A percentile compares a stretch with the other conserved stretches of the same genome.
Evolutionary conservation across 2,888 invertebrate species (phyloP).

Genomic region (Pemphredon lugubris): DNA sequence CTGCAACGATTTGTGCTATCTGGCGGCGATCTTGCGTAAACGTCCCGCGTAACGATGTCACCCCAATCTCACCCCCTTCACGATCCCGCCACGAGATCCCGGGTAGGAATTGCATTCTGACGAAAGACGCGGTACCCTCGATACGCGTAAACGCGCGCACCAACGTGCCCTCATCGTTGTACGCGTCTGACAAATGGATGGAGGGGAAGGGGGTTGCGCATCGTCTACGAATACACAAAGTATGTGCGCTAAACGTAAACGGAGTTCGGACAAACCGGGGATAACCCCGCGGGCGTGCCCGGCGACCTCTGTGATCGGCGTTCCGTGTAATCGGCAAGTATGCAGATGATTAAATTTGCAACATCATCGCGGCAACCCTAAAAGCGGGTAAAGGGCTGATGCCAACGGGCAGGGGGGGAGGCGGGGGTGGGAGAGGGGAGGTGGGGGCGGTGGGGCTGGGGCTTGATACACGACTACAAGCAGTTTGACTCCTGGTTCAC

Average conservation of each 20-base stretch:
- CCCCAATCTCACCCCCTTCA: too few relatives aligned
- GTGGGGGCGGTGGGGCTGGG: constrained; percentile 12
- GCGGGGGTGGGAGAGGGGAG: constrained; percentile 20
- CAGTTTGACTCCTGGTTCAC: constrained; percentile 74
- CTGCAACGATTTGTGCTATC: too few relatives aligned
- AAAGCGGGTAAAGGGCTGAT: constrained; percentile 71
- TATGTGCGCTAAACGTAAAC: constrained; percentile 66
- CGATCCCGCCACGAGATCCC: too few relatives aligned
- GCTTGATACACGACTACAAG: constrained; percentile 41
- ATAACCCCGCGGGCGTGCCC: constrained; percentile 59
- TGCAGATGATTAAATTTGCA: constrained; percentile 82
- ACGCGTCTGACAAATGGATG: too few relatives aligned
- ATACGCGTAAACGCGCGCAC: too few relatives aligned
- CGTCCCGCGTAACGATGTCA: too few relatives aligned
- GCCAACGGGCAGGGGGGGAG: constrained; percentile 22
- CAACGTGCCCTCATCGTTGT: too few relatives aligned
- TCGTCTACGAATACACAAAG: constrained; percentile 59
- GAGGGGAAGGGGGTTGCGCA: too few relatives aligned
- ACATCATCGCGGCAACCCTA: constrained; percentile 80
- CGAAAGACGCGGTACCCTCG: too few relatives aligned
- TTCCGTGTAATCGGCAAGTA: constrained; percentile 81
- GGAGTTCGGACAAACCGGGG: constrained; percentile 60
- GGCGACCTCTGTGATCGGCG: constrained; percentile 80
- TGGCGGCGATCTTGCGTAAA: too few relatives aligned
- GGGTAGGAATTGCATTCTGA: too few relatives aligned